Conservation (phyloP, 2,113 vertebrate genomes). For the Phyllopteryx taeniolatus region DNA sequence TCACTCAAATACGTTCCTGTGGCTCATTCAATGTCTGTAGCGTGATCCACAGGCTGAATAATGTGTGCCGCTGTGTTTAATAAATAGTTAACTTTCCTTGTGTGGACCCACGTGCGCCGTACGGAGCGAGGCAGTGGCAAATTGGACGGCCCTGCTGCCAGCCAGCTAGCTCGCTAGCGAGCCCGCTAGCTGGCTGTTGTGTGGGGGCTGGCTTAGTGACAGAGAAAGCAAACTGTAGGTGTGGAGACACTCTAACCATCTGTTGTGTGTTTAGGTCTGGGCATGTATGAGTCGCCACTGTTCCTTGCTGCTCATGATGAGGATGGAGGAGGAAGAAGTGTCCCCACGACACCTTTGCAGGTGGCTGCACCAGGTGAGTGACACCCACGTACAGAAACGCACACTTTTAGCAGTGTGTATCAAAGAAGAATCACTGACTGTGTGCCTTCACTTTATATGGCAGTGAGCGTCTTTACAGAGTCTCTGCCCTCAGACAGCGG, state of each 20-base stretch:
- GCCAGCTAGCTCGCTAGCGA: too few species aligned
- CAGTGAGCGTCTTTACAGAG: slow-evolving; percentile 93
- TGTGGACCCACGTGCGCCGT: too few species aligned
- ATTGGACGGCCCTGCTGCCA: too few species aligned
- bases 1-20: too few species aligned
- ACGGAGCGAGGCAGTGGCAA: too few species aligned
- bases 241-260: too few species aligned
- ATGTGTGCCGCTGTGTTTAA: too few species aligned
- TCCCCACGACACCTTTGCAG: slow-evolving; percentile 94
- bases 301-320: slow-evolving; percentile 93
- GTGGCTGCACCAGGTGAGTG: slow-evolving; percentile 89
- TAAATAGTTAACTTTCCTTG: too few species aligned
- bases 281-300: slow-evolving; percentile 96
- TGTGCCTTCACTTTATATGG: slow-evolving; percentile 4
- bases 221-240: neutral
- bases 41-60: too few species aligned
- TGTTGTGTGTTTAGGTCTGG: slow-evolving; percentile 76
- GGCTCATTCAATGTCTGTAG: too few species aligned
- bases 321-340: slow-evolving; percentile 92
- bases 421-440: neutral
- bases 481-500: slow-evolving; percentile 80
- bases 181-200: too few species aligned
- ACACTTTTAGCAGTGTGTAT: neutral
- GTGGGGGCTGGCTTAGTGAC: neutral
- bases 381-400: neutral